These are phyloP conservation scores for Panthera tigris DNA, from an alignment of 2,113 vertebrate genomes.

Conservation along the genomic window DNA sequence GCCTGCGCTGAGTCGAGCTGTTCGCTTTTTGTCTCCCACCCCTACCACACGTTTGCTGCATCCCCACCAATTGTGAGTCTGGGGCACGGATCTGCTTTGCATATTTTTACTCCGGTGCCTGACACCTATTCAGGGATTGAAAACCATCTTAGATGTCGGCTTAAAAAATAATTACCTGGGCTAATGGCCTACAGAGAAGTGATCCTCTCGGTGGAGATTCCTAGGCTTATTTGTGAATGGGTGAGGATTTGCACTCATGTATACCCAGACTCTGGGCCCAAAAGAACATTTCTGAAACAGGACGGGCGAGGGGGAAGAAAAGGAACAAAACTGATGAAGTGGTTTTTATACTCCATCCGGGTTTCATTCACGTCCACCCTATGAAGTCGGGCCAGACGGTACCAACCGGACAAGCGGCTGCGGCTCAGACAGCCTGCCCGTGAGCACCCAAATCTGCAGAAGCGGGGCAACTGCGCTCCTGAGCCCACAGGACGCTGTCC, in stretches of 20 bases:
- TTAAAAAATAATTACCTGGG: constrained; percentile 57
- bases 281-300: constrained; percentile 57
- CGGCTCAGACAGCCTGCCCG: background rate
- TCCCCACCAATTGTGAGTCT: background rate
- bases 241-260: background rate
- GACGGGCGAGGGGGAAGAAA: background rate
- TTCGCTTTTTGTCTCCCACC: background rate
- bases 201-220: background rate
- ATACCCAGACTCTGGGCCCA: background rate
- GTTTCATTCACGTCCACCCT: background rate
- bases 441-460: background rate
- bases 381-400: accelerated
- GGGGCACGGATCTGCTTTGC: background rate
- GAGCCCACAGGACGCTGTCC: background rate
- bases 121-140: background rate
- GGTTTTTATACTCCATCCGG: background rate
- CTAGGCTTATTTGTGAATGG: background rate
- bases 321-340: background rate
- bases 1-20: background rate
- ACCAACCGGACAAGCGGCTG: background rate
- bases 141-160: background rate
- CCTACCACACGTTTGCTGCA: no score
- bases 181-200: background rate
- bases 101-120: background rate
- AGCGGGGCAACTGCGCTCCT: background rate